Evolutionary conservation across 1,140 invertebrate species (phyloP).

Genomic region (Philotrypesis tridentata): DNA sequence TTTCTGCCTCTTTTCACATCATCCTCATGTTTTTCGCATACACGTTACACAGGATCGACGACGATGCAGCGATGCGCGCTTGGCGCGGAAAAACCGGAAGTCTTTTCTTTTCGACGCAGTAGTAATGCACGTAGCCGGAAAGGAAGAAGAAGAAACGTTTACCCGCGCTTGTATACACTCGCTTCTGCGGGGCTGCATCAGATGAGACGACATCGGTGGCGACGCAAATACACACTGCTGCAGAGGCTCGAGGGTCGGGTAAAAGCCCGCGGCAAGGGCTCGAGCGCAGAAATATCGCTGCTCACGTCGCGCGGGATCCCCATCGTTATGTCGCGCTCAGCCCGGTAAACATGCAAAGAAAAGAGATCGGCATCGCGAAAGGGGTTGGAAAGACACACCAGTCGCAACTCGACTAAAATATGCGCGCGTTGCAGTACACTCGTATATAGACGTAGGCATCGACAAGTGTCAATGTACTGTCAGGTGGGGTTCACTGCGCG

Average conservation of each 20-base stretch:
- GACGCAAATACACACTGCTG: neutral
- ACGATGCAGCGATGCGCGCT: neutral
- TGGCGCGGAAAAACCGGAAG: conserved; percentile 20
- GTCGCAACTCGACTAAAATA: conserved; percentile 18
- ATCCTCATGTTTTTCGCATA: neutral
- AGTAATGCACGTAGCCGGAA: conserved; percentile 30
- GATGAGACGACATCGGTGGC: neutral
- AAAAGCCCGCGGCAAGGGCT: neutral
- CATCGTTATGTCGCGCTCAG: conserved; percentile 9
- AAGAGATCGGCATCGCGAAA: neutral
- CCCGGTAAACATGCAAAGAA: neutral
- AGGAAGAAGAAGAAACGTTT: conserved; percentile 19
- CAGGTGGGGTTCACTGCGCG: too few species aligned
- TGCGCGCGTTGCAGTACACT: neutral
- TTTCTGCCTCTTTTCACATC: neutral
- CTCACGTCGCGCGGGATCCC: neutral
- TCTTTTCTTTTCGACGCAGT: conserved; percentile 44
- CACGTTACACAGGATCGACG: neutral
- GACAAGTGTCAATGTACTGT: neutral
- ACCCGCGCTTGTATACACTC: neutral
- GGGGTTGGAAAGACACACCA: neutral
- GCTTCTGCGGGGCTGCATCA: neutral
- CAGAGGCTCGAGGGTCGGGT: neutral
- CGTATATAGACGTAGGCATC: neutral
- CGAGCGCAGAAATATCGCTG: neutral